Evolutionary conservation across 1,140 invertebrate genomes (phyloP), one percentile per base, ranked within the genome.

Genomic region (Aphaenogaster ashmeadi): DNA sequence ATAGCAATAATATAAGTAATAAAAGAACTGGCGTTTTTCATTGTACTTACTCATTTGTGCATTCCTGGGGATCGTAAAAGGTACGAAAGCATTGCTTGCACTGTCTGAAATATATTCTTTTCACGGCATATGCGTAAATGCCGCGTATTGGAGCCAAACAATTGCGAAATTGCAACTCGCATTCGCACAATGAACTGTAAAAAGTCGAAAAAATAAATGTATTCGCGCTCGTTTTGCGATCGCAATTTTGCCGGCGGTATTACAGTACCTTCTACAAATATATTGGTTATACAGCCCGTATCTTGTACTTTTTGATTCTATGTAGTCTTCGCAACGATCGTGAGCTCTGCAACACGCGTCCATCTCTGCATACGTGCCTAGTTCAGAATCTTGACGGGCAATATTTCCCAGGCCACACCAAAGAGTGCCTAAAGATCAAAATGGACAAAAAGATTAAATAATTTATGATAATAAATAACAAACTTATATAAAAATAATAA

Each of bases 381-480:
- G 36, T 15, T 83, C 67, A 8, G 52, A 74, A 47, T 83, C 7
- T 1, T 83, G 1, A 7, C 41, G 38, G 3, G 80, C 80, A n/a
- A 83, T 83, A 50, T 83, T 9, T 56, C 80, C 80, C 3, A 0
- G 41, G 1, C 80, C 80, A 7, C 80, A 83, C 80, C 80, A 83
- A 47, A 72, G 80, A 7, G 80, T 83, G 38, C 80, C 80, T 83
- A 21, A 33, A 54, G 9, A 27, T 44, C 18, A 27, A 27, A 27
- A n/a, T 15, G 3, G 27, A 38, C 0, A 54, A 67, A 56, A 2
- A 27, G 6, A 33, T 21, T 5, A 2, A 8, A 5, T 27, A 21
- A 78, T 47, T n/a, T 27, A 38, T 15, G 0, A n/a, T 9, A 18
- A 7, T n/a, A 74, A 74, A 13, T 74, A 52, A 58, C 7, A 54